Conservation (phyloP, 2,888 invertebrate species). For the Prenolepis imparis region DNA sequence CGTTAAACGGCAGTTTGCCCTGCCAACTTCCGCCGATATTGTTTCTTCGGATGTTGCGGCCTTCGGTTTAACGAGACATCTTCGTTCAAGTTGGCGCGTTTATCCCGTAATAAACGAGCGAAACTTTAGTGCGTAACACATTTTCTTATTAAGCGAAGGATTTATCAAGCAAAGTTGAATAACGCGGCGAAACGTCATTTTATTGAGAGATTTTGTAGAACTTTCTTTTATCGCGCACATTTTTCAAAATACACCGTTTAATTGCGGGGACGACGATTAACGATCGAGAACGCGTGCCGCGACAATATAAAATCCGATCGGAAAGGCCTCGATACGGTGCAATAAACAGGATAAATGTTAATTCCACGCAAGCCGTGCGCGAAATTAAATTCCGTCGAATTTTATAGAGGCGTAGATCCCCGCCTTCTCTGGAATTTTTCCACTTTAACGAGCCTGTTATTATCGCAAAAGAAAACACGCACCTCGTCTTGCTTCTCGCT, state of each 20-base stretch:
- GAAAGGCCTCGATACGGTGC: slow-evolving; percentile 62
- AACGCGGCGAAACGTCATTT: background rate
- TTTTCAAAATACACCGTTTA: slow-evolving; percentile 60
- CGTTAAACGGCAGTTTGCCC: slow-evolving; percentile 42
- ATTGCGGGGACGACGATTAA: slow-evolving; percentile 72
- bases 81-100: slow-evolving; percentile 26
- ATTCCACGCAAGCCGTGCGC: slow-evolving; percentile 62
- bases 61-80: slow-evolving; percentile 31
- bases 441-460: slow-evolving; percentile 17
- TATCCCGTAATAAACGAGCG: background rate
- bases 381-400: slow-evolving; percentile 77
- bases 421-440: slow-evolving; percentile 32
- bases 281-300: slow-evolving; percentile 56
- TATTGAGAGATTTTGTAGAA: no score
- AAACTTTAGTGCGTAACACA: background rate
- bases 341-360: slow-evolving; percentile 78
- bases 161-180: background rate
- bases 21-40: slow-evolving; percentile 42
- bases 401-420: slow-evolving; percentile 57
- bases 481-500: background rate
- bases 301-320: slow-evolving; percentile 65
- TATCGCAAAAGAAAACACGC: background rate
- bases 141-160: background rate
- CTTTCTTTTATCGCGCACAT: background rate
- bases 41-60: slow-evolving; percentile 24